Conservation (phyloP, 2,888 invertebrate species). For the Acleris emargana region DNA sequence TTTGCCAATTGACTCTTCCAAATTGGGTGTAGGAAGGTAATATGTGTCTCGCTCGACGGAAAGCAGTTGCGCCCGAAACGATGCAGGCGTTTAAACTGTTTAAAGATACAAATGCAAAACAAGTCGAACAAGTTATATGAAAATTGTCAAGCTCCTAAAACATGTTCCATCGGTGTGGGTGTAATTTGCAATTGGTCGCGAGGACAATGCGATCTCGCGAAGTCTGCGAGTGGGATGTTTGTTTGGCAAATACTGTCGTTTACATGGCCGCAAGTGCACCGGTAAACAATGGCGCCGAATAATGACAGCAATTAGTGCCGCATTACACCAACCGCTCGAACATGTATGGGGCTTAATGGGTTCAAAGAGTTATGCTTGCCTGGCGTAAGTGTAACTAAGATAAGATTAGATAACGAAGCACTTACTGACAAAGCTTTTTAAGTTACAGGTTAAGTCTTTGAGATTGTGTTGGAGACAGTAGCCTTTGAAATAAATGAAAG, state of each 20-base stretch:
- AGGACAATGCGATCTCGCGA: constrained; percentile 60
- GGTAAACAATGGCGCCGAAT: constrained; percentile 59
- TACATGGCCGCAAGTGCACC: constrained; percentile 44
- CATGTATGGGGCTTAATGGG: constrained; percentile 23
- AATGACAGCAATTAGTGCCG: constrained; percentile 53
- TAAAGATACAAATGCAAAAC: constrained; percentile 23
- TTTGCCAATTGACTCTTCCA: constrained; percentile 27
- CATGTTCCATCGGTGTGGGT: constrained; percentile 44
- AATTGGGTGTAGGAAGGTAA: constrained; percentile 5
- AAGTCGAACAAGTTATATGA: constrained; percentile 24
- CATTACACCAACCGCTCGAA: constrained; percentile 53
- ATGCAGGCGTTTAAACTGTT: constrained; percentile 3
- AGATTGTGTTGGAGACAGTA: neutral
- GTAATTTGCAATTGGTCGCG: constrained; percentile 50
- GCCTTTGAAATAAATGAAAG: neutral
- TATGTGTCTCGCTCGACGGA: constrained; percentile 3
- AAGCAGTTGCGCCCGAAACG: neutral
- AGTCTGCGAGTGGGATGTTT: constrained; percentile 53
- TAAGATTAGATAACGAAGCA: constrained; percentile 33
- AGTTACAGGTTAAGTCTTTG: constrained; percentile 4
- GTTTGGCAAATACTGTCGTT: constrained; percentile 50
- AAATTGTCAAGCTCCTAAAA: constrained; percentile 33
- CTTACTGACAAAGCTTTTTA: constrained; percentile 24
- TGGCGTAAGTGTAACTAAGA: constrained; percentile 8
- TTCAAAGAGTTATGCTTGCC: constrained; percentile 25